Evolutionary conservation across 2,113 vertebrate genomes (phyloP).

Genomic region (Zosterops pallidus): DNA sequence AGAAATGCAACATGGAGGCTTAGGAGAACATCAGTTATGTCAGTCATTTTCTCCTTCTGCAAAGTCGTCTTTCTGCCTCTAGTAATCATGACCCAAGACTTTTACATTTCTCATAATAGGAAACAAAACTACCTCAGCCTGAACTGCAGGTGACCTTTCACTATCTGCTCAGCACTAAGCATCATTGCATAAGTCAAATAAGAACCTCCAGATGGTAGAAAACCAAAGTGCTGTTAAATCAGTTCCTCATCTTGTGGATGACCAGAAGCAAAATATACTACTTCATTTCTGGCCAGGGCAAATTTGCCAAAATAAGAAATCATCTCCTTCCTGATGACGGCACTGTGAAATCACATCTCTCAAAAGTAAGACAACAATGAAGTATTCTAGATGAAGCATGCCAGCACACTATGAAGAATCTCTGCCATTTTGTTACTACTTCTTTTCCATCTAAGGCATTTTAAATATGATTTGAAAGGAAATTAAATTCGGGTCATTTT

Average conservation of each 20-base stretch:
- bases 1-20: slow-evolving; percentile 2
- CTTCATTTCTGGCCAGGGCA: neutral
- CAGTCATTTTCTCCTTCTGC: slow-evolving; percentile 40
- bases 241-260: slow-evolving; percentile 3
- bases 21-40: slow-evolving; percentile 28
- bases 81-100: slow-evolving; percentile 8
- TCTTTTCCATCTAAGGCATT: neutral
- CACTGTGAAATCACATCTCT: neutral
- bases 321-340: neutral
- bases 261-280: slow-evolving; percentile 10
- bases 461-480: slow-evolving; percentile 46
- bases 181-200: slow-evolving; percentile 59
- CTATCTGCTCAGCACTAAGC: slow-evolving; percentile 49
- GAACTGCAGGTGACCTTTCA: slow-evolving; percentile 49
- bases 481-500: slow-evolving; percentile 24
- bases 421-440: neutral
- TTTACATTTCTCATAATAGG: neutral
- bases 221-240: slow-evolving; percentile 34
- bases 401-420: neutral
- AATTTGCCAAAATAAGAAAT: neutral
- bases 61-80: slow-evolving; percentile 32
- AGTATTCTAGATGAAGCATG: neutral
- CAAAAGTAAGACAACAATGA: neutral
- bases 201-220: slow-evolving; percentile 64
- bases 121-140: slow-evolving; percentile 57